phyloP scores from a whole-genome alignment of 2,113 vertebrate genomes.

The Phaethornis superciliosus region DNA sequence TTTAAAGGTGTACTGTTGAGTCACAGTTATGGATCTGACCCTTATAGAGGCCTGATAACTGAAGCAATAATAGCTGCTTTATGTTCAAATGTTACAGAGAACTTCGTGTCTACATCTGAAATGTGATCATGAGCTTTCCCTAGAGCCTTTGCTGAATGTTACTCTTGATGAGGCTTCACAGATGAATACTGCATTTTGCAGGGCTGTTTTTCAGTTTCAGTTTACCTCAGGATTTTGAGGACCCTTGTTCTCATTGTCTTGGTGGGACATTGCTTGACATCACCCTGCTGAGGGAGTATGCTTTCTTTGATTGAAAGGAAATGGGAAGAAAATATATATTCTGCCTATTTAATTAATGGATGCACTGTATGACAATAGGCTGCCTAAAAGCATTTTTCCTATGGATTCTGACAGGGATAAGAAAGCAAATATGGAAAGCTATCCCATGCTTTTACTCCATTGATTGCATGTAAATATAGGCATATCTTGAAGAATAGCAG shows the following conservation, averaged over 20 bases:
- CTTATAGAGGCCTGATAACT: neutral
- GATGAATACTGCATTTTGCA: neutral
- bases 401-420: neutral
- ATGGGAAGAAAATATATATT: neutral
- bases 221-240: neutral
- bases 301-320: neutral
- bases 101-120: neutral
- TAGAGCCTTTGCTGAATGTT: neutral
- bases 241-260: neutral
- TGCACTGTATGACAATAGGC: neutral
- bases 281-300: neutral
- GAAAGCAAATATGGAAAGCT: constrained; percentile 1
- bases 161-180: neutral
- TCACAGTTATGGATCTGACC: neutral
- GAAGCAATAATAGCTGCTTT: neutral
- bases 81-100: neutral
- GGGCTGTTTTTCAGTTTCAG: neutral
- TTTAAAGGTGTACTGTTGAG: neutral
- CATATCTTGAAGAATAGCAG: neutral
- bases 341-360: neutral
- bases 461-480: neutral
- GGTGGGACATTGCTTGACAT: neutral
- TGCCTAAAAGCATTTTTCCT: neutral
- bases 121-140: neutral
- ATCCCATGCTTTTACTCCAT: neutral